phyloP scores from a whole-genome alignment of 1,140 invertebrate genomes.

The Atopsyche davidsoni region DNA sequence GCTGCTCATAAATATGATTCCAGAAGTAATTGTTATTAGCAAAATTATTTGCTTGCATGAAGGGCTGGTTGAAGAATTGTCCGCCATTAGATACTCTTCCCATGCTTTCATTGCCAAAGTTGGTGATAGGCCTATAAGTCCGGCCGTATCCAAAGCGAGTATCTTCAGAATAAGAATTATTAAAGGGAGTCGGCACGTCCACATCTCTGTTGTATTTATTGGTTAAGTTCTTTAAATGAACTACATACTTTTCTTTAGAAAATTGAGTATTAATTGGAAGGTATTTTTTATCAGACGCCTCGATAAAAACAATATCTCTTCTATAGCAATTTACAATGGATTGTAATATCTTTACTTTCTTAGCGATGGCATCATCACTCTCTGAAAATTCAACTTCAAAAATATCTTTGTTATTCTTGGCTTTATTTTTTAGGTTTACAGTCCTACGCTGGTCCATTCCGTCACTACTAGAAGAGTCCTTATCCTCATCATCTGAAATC shows the following conservation, averaged over 20 bases:
- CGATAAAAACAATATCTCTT: slow-evolving; percentile 33
- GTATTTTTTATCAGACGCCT: slow-evolving; percentile 33
- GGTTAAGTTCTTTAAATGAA: slow-evolving; percentile 36
- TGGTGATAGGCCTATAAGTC: slow-evolving; percentile 3
- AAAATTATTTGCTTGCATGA: slow-evolving; percentile 14
- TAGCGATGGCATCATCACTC: slow-evolving; percentile 14
- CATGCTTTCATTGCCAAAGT: neutral
- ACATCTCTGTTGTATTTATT: slow-evolving; percentile 10
- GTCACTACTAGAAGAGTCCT: no score
- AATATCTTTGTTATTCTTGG: neutral
- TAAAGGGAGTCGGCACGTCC: neutral
- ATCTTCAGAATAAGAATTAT: neutral
- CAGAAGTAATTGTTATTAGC: slow-evolving; percentile 19
- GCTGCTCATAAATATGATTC: slow-evolving; percentile 25
- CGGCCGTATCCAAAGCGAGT: slow-evolving; percentile 1
- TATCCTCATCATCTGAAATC: neutral
- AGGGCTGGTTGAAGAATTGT: neutral
- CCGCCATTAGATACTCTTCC: neutral
- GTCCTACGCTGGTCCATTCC: no score
- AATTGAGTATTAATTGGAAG: slow-evolving; percentile 36
- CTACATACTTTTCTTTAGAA: slow-evolving; percentile 33
- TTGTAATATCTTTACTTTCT: slow-evolving; percentile 23
- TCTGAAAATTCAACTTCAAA: neutral
- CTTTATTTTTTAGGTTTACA: neutral
- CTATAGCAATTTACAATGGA: slow-evolving; percentile 25